Evolutionary conservation across 2,113 vertebrate genomes (phyloP).

Genomic region (Spilogale gracilis): DNA sequence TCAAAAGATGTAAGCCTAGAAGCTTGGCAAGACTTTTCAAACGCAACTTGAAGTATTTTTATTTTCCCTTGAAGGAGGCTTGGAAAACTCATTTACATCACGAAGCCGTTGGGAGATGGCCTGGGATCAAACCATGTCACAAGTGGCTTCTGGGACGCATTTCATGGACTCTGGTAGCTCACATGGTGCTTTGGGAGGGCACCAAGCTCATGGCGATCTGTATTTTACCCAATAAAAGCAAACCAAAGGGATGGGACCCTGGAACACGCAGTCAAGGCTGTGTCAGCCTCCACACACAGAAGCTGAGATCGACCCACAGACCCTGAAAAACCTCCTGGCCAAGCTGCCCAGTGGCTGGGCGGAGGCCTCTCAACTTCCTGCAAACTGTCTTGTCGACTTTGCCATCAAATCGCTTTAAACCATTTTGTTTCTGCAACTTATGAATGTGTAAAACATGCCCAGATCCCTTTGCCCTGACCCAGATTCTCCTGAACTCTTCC

Average conservation of each 20-base stretch:
- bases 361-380: not conserved
- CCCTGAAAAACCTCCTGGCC: not conserved
- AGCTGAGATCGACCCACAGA: not conserved
- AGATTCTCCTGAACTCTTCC: not conserved
- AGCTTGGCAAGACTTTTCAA: slow-evolving; percentile 67
- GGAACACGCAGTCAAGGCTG: not conserved
- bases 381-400: not conserved
- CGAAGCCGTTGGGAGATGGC: slow-evolving; percentile 27
- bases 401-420: not conserved
- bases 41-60: slow-evolving; percentile 65
- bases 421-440: not conserved
- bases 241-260: not conserved
- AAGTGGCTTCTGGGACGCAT: not conserved
- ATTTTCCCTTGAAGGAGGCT: slow-evolving; percentile 72
- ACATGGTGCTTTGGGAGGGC: slow-evolving; percentile 1
- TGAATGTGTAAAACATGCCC: not conserved
- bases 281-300: not conserved
- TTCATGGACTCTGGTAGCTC: not conserved
- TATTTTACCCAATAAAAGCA: not conserved
- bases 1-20: slow-evolving; percentile 66
- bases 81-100: slow-evolving; percentile 66
- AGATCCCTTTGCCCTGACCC: not conserved
- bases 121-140: slow-evolving; percentile 35
- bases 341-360: not conserved
- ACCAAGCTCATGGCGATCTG: not conserved